Conservation (phyloP, 2,113 vertebrate genomes). For the Chionis minor region DNA sequence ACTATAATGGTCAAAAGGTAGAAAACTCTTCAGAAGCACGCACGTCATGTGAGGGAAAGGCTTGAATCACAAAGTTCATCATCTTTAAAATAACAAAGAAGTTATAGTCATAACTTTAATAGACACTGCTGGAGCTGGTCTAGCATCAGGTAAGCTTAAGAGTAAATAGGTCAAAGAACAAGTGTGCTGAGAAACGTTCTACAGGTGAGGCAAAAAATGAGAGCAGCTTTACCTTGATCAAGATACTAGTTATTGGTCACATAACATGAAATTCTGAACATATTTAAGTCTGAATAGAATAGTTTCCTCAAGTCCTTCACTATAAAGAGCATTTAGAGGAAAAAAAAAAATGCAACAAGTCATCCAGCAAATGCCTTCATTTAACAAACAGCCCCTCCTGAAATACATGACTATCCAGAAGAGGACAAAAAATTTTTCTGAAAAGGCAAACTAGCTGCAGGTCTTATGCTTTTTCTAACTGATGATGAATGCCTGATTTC, state of each 20-base stretch:
- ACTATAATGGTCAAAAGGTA: background rate
- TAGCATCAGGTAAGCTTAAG: background rate
- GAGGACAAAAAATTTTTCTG: background rate
- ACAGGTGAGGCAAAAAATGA: background rate
- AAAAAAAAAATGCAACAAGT: background rate
- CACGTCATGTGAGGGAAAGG: background rate
- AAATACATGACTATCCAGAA: background rate
- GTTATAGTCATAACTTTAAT: background rate
- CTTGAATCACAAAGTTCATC: background rate
- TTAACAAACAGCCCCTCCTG: background rate
- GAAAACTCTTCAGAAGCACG: background rate
- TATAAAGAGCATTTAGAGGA: background rate
- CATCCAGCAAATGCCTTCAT: background rate
- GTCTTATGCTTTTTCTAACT: background rate
- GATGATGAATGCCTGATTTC: background rate
- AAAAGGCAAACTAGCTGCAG: background rate
- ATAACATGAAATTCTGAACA: background rate
- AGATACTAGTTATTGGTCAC: background rate
- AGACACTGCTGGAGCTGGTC: background rate
- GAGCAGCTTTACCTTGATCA: background rate
- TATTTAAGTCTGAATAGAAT: background rate
- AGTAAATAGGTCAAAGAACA: background rate
- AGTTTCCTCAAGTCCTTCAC: background rate
- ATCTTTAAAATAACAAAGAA: background rate
- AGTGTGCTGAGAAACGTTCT: background rate